Evolutionary conservation across 2,888 invertebrate genomes (phyloP).

Genomic region (Unio pictorum): DNA sequence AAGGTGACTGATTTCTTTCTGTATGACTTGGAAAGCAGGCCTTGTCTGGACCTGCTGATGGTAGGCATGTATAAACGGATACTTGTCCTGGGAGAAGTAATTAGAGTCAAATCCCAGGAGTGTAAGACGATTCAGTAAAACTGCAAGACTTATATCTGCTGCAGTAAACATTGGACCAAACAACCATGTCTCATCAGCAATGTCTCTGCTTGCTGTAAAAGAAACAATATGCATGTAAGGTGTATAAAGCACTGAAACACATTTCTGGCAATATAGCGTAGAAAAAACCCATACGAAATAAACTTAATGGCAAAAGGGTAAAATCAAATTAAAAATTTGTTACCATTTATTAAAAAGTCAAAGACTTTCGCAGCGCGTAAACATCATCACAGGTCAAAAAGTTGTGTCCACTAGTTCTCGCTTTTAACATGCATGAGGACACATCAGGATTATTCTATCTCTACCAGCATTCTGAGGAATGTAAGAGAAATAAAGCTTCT

Average conservation of each 20-base stretch:
- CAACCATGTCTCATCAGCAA: constrained; percentile 51
- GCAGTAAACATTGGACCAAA: constrained; percentile 60
- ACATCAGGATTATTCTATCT: no score
- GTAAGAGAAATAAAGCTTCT: no score
- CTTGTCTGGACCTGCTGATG: constrained; percentile 46
- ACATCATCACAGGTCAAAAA: no score
- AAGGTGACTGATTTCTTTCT: constrained; percentile 49
- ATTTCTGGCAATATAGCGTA: background rate
- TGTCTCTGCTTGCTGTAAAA: constrained; percentile 37
- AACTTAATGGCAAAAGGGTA: background rate
- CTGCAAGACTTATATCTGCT: constrained; percentile 57
- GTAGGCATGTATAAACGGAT: constrained; percentile 53
- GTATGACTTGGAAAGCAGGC: constrained; percentile 42
- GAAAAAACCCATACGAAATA: background rate
- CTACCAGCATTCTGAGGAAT: no score
- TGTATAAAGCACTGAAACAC: background rate
- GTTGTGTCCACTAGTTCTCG: no score
- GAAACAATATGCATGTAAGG: background rate
- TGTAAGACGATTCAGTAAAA: constrained; percentile 49
- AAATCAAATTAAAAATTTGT: no score
- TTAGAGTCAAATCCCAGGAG: constrained; percentile 54
- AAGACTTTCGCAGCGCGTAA: no score
- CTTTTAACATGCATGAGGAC: no score
- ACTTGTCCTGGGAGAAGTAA: constrained; percentile 45
- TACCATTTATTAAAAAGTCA: no score